Evolutionary conservation across 2,113 vertebrate genomes (phyloP), one percentile per base, ranked within the genome.

Genomic region (Galeopterus variegatus): DNA sequence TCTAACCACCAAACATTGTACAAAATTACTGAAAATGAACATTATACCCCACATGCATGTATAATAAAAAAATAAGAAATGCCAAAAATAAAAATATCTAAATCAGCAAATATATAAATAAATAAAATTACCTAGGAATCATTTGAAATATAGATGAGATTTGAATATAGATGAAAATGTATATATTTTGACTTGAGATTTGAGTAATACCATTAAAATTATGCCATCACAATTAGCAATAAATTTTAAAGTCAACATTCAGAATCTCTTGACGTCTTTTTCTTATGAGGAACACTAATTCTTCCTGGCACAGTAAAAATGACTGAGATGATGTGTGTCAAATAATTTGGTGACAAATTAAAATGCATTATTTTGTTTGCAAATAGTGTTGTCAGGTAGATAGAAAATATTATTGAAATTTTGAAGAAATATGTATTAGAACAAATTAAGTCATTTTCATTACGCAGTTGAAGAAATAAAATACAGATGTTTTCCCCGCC

Each of bases 341-440:
- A 93, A 84, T 56, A 33, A 93, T 79, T 88, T 72, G 18, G 21
- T 73, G 24, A 81, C 41, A 91, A 79, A 77, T 31, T 70, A 83
- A 91, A 95, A 79, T 60, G 28, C 33, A 73, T 75, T 82, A 77
- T 82, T 86, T 80, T 87, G 31, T 65, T 82, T 93, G 50, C n/a
- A 95, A 91, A 80, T 50, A 36, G 8, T 62, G 17, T 23, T 69
- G 41, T 73, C 28, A 62, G 18, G 62, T 36, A n/a, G 17, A 73
- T 5, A 86, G 62, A 95, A 94, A 77, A 65, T 60, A 79, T 33
- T 91, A 33, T 28, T 93, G 12, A 83, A 87, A 54, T 45, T 41
- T n/a, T 31, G 18, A 88, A 91, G 21, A 87, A 84, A 56, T 36
- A 87, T 2, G 0, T 45, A 72, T 73, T 79, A 54, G 31, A 82